Evolutionary conservation across 2,888 invertebrate genomes (phyloP).

Genomic region (Patella caerulea): DNA sequence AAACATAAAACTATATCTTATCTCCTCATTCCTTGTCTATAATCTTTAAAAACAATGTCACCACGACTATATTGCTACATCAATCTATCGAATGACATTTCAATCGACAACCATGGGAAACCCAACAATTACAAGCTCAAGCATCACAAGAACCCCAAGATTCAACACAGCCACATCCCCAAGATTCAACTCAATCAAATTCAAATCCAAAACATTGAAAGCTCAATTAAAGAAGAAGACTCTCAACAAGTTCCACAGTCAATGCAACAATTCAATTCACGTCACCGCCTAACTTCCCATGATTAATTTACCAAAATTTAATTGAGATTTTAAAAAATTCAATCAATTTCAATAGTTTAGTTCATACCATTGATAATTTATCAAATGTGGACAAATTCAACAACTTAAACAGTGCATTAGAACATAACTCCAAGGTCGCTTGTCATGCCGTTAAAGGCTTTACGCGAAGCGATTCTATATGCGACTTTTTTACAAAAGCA

Average conservation of each 20-base stretch:
- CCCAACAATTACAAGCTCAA: background rate
- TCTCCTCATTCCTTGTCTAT: too few relatives aligned
- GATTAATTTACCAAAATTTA: conserved; percentile 7
- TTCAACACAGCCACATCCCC: background rate
- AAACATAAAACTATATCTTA: too few relatives aligned
- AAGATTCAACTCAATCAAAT: background rate
- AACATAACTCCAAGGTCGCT: background rate
- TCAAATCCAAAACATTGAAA: background rate
- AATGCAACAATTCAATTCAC: background rate
- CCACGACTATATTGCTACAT: too few relatives aligned
- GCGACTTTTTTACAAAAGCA: background rate
- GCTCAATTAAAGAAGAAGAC: background rate
- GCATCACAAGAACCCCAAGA: background rate
- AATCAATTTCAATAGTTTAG: background rate
- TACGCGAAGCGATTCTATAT: background rate
- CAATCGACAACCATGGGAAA: background rate
- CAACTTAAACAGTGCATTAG: background rate
- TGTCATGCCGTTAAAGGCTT: background rate
- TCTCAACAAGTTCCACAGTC: background rate
- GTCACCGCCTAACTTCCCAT: background rate
- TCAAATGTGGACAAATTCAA: conserved; percentile 7
- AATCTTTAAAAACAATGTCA: too few relatives aligned
- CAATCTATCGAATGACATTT: background rate
- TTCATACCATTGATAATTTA: background rate
- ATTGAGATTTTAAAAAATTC: background rate